A percentile compares a stretch with the other conserved stretches of the same genome.
phyloP scores from a whole-genome alignment of 2,113 vertebrate species.

The Microcebus lehilahytsara region DNA sequence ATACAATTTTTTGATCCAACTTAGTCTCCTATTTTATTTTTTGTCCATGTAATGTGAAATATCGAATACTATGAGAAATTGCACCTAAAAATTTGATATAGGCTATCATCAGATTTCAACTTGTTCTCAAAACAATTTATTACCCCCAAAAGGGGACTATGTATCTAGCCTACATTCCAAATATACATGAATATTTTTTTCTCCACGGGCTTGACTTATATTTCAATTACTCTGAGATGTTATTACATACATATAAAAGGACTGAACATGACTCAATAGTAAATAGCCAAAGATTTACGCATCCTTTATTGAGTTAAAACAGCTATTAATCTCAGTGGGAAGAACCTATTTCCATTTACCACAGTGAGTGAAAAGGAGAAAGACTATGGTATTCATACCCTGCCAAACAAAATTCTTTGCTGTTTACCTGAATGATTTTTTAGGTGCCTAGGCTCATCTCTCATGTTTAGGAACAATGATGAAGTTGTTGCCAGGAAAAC shows the following conservation, averaged over 20 bases:
- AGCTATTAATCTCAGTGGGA: slow-evolving; percentile 65
- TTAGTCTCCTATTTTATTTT: slow-evolving; percentile 62
- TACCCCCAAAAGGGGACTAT: not conserved
- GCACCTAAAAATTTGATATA: not conserved
- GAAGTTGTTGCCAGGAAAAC: slow-evolving; percentile 78
- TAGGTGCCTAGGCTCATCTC: slow-evolving; percentile 69
- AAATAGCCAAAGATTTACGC: slow-evolving; percentile 54
- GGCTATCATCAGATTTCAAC: slow-evolving; percentile 26
- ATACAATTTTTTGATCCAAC: slow-evolving; percentile 52
- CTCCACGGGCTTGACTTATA: not conserved
- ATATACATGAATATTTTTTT: not conserved
- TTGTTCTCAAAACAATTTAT: slow-evolving; percentile 36
- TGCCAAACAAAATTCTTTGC: slow-evolving; percentile 69
- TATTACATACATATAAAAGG: slow-evolving; percentile 22
- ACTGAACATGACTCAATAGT: slow-evolving; percentile 22
- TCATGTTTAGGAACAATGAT: slow-evolving; percentile 77
- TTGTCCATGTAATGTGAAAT: slow-evolving; percentile 57
- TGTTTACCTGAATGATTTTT: slow-evolving; percentile 77
- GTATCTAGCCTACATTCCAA: not conserved
- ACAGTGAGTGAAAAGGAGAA: slow-evolving; percentile 22
- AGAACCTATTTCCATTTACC: slow-evolving; percentile 56
- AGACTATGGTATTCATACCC: slow-evolving; percentile 62
- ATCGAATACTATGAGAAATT: not conserved
- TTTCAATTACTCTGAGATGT: slow-evolving; percentile 50
- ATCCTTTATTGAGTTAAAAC: slow-evolving; percentile 52